Percentiles rank a stretch among this genome's conserved stretches.
Conservation (phyloP, 2,113 vertebrate genomes). For the Mustela lutreola region DNA sequence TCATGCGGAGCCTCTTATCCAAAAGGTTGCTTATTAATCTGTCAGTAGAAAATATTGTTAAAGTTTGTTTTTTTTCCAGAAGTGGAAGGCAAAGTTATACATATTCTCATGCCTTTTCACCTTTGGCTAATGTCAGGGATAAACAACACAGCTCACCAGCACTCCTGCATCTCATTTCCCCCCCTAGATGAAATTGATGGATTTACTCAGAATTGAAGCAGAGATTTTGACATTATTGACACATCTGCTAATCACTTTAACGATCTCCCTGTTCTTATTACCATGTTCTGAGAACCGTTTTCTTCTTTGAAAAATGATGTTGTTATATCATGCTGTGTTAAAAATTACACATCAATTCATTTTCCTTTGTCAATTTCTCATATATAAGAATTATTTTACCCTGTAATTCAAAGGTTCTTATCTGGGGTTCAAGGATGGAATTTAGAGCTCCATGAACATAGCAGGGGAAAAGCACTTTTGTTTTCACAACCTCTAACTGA, state of each 20-base stretch:
- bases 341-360: neutral
- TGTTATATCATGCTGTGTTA: neutral
- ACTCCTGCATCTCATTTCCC: neutral
- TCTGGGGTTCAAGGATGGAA: neutral
- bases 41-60: neutral
- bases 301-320: constrained; percentile 16
- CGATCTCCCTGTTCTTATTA: neutral
- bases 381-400: neutral
- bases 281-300: neutral
- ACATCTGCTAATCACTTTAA: neutral
- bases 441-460: neutral
- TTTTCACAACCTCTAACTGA: neutral
- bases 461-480: neutral
- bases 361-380: neutral
- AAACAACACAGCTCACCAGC: neutral
- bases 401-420: neutral
- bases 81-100: neutral
- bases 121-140: neutral
- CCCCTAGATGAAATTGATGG: neutral
- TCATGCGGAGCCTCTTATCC: neutral
- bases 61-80: neutral
- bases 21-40: neutral
- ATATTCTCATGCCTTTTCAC: neutral
- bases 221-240: neutral
- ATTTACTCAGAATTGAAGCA: neutral